phyloP scores from a whole-genome alignment of 2,888 invertebrate species.

The Nesidiocoris tenuis region DNA sequence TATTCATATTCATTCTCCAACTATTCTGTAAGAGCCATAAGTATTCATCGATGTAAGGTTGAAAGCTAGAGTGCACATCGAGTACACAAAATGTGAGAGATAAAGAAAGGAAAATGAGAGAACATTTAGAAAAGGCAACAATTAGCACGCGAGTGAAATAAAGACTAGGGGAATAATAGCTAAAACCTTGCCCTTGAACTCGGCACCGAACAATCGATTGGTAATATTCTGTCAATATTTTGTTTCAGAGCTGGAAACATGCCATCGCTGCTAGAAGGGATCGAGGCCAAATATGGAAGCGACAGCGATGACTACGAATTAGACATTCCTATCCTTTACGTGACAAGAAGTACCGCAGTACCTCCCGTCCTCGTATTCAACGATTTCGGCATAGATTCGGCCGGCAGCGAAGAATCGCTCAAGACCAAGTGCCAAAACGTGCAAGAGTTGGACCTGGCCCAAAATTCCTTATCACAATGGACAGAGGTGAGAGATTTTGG shows the following conservation, averaged over 20 bases:
- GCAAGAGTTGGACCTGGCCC: conserved; percentile 90
- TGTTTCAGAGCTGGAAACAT: conserved; percentile 56
- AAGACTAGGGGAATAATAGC: too few species aligned
- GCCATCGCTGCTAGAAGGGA: conserved; percentile 87
- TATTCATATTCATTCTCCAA: too few species aligned
- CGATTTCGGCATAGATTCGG: conserved; percentile 86
- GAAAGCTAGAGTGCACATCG: too few species aligned
- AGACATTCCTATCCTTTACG: conserved; percentile 74
- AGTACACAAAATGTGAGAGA: too few species aligned
- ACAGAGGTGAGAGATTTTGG: conserved; percentile 83
- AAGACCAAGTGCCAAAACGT: conserved; percentile 83
- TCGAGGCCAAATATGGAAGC: conserved; percentile 81
- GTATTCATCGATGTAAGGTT: too few species aligned
- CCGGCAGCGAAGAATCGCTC: conserved; percentile 77
- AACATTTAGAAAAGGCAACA: too few species aligned
- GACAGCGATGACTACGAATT: conserved; percentile 56
- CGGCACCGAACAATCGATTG: too few species aligned
- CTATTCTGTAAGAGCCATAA: too few species aligned
- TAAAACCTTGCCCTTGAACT: too few species aligned
- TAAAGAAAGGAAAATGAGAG: too few species aligned
- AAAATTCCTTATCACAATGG: conserved; percentile 88
- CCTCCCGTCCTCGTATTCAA: conserved; percentile 84
- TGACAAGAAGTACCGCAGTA: conserved; percentile 69
- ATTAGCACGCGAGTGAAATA: too few species aligned
- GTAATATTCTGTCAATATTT: too few species aligned